Evolutionary conservation across 2,113 vertebrate species (phyloP), one percentile per base, ranked within the genome.

Genomic region (Galemys pyrenaicus): DNA sequence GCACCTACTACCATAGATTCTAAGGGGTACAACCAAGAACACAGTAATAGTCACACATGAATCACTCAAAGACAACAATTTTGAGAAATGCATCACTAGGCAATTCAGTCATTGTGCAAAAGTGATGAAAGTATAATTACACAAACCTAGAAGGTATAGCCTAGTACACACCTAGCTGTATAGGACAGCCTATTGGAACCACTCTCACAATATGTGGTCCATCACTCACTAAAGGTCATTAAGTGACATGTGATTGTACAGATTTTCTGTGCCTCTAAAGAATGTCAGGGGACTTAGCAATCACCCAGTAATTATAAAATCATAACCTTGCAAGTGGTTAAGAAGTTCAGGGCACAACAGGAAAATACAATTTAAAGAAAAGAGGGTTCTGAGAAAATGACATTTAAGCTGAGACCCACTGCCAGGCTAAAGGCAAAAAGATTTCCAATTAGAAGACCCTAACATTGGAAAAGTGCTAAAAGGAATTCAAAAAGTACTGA

Each of bases 341-440:
- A 32, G 82, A 89, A 32, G 37, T 92, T 58, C 5, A 65, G 65
- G 54, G n/a, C 15, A 77, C 75, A 89, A 70, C 0, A 93, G 56
- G 30, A 86, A 81, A 77, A 91, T 58, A 19, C 16, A 82, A 81
- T 73, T 91, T 71, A 93, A 56, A 86, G 28, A 30, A 77, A 20
- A 41, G 8, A 62, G 64, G 37, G 54, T 15, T 67, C 39, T 26
- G 4, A 88, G 74, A 32, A 79, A 92, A 15, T 44, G 49, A 77
- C 35, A 87, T 16, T 20, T 83, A n/a, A n/a, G n/a, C n/a, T n/a
- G 49, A 62, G 49, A 91, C 2, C 16, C 22, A 41, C 1, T 56
- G 39, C 41, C 70, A 87, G 54, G 32, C 46, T 58, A 84, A 92
- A 84, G 16, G 74, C 5, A 41, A 56, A 64, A 12, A 92, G 26